Base-by-base conservation (phyloP, 1,140 invertebrate genomes). In the Aphis gossypii region DNA sequence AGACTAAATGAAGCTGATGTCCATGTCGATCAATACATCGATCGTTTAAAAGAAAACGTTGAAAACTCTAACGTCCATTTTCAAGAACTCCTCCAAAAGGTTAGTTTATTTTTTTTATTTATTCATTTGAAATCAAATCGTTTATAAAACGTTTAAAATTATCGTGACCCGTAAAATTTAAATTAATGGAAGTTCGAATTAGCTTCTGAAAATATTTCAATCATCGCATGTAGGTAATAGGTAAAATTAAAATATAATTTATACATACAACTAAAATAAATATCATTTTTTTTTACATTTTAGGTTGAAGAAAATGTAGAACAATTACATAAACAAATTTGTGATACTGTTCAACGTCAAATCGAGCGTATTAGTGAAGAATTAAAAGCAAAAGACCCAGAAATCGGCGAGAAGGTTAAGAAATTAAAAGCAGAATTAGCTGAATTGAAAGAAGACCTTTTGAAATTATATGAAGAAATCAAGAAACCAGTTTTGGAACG, bases 401-500 rank as follows among this genome's bases (percentile, higher is more conserved):
- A 93, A 84, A 30, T 44, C 20, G 92, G 35, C 7, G 92, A 93
- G 25, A 93, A 93, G 30, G 25, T 93, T 23, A 93, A 93, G 38
- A 54, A 54, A n/a, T 54, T 93, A 25, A 93, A 93, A 48, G 68
- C 41, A 8, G 92, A 93, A 86, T 83, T 93, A 18, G 21, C 30
- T 5, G 21, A 84, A 30, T 56, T 93, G 38, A 93, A 93, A 56
- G 92, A 56, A 41, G 82, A 93, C 30, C n/a, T 93, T 30, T 6
- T 83, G 0, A 86, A 54, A 56, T n/a, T 93, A 30, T 93, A 84
- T 38, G 92, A 93, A 84, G 82, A 86, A 54, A 25, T 93, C 6
- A 93, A 84, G 25, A 93, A 93, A 86, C 82, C 48, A 0, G 5
- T 86, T 46, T 46, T 93, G 25, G 82, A 93, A 54, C 48, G 7